These are phyloP conservation scores for Crypturellus tataupa DNA, from an alignment of 2,797 vertebrate genomes.

Conservation along the genomic window DNA sequence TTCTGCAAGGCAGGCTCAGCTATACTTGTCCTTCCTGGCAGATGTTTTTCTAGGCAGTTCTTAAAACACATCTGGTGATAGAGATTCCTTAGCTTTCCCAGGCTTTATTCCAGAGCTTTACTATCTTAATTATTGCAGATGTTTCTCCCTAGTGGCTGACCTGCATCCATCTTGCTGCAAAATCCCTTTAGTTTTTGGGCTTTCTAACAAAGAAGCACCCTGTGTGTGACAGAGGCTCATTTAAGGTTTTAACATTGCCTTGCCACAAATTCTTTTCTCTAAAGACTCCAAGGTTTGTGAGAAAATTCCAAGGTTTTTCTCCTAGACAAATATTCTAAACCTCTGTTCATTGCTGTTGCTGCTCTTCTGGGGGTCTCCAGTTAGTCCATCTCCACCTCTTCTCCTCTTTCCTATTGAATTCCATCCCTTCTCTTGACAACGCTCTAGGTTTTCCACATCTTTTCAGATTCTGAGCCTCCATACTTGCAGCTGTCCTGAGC, in stretches of 20 bases:
- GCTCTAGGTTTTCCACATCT: neutral
- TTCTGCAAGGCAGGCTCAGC: neutral
- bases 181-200: neutral
- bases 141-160: neutral
- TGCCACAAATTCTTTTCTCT: neutral
- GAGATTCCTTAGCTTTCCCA: constrained; percentile 17
- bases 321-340: neutral
- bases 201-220: neutral
- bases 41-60: neutral
- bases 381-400: neutral
- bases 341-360: neutral
- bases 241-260: neutral
- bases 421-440: neutral
- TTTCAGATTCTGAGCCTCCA: neutral
- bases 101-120: neutral
- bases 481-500: neutral
- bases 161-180: constrained; percentile 13
- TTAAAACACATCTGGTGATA: constrained; percentile 23
- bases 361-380: neutral
- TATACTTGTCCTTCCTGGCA: neutral
- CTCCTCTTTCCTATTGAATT: neutral
- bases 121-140: constrained; percentile 19
- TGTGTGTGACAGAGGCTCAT: neutral
- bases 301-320: neutral
- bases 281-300: neutral